Conservation (phyloP, 2,113 vertebrate genomes). For the Mesitornis unicolor region DNA sequence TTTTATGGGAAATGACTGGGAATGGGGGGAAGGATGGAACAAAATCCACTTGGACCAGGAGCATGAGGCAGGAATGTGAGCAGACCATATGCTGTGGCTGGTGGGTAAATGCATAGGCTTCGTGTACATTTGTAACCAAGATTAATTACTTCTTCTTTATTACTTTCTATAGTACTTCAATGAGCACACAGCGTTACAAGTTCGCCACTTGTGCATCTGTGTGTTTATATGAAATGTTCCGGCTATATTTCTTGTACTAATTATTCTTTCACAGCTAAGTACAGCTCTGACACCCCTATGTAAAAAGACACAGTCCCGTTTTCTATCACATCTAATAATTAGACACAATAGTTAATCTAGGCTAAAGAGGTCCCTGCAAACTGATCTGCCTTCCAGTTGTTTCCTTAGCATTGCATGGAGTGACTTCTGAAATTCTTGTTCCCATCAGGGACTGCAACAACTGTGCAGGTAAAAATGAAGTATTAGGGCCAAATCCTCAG, state of each 20-base stretch:
- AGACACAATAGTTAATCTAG: background rate
- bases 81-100: background rate
- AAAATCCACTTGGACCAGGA: background rate
- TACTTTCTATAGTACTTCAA: background rate
- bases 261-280: background rate
- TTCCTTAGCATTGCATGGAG: background rate
- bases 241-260: background rate
- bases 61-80: background rate
- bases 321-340: background rate
- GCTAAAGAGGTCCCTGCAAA: background rate
- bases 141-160: background rate
- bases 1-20: background rate
- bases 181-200: background rate
- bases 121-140: background rate
- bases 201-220: background rate
- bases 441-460: background rate
- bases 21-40: background rate
- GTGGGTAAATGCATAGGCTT: background rate
- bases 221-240: background rate
- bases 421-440: background rate
- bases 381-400: background rate
- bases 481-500: background rate
- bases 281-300: background rate
- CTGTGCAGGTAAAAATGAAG: background rate
- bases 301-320: background rate